Percentiles rank a stretch among this genome's conserved stretches.
Evolutionary conservation across 2,113 vertebrate genomes (phyloP).

Genomic region (Perognathus longimembris): DNA sequence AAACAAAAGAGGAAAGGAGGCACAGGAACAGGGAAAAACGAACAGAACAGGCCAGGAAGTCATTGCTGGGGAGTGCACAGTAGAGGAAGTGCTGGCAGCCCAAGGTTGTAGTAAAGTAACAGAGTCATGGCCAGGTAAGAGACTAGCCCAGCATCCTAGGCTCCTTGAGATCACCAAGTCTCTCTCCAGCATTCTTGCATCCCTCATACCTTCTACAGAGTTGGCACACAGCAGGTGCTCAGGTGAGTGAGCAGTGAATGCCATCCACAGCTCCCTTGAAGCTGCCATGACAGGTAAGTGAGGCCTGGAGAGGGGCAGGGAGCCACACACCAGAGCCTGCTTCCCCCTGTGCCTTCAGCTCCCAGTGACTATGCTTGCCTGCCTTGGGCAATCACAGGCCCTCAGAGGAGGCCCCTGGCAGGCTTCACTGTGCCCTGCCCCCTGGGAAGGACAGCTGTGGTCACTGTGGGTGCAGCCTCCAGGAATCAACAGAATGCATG

Average conservation of each 20-base stretch:
- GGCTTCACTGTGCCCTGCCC: neutral
- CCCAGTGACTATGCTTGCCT: neutral
- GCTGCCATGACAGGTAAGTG: neutral
- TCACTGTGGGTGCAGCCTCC: neutral
- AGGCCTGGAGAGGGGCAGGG: neutral
- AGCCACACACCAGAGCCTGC: too few relatives aligned
- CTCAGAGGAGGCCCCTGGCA: neutral
- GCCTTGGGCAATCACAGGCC: neutral
- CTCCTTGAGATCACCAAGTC: neutral
- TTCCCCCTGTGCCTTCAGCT: neutral
- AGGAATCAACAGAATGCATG: neutral
- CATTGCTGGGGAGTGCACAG: neutral
- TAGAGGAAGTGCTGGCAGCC: neutral
- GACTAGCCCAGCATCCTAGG: accelerated
- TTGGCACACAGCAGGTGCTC: neutral
- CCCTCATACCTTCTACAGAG: neutral
- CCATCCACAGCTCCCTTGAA: neutral
- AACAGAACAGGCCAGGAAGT: neutral
- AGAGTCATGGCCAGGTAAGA: neutral
- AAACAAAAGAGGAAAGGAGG: too few relatives aligned
- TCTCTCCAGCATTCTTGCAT: neutral
- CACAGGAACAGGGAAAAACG: too few relatives aligned
- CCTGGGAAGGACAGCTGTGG: neutral
- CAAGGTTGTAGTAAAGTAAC: neutral
- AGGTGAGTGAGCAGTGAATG: neutral